Evolutionary conservation across 2,113 vertebrate species (phyloP).

Genomic region (Dermatemys mawii): DNA sequence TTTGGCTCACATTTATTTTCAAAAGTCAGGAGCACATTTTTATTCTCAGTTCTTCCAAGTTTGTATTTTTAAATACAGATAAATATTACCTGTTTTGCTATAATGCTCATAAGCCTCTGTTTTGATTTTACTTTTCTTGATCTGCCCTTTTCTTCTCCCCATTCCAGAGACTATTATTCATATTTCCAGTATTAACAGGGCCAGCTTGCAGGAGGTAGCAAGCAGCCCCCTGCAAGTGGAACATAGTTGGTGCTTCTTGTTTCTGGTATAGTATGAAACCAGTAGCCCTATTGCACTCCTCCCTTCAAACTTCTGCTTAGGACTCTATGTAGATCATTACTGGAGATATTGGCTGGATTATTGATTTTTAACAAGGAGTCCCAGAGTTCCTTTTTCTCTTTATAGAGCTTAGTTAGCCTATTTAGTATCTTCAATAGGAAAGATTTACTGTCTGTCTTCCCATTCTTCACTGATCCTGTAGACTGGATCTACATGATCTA

Average conservation of each 20-base stretch:
- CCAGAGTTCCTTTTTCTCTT: not conserved
- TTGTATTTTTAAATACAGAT: not conserved
- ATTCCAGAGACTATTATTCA: not conserved
- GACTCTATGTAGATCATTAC: not conserved
- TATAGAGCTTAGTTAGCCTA: not conserved
- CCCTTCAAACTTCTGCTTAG: not conserved
- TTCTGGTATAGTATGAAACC: not conserved
- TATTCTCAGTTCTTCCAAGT: not conserved
- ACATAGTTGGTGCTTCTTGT: not conserved
- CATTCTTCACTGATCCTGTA: not conserved
- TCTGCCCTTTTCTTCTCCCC: not conserved
- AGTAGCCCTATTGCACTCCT: rapidly evolving
- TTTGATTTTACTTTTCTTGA: not conserved
- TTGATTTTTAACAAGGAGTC: not conserved
- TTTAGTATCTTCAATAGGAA: conserved; percentile 23
- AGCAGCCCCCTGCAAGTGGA: not conserved
- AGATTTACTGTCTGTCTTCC: conserved; percentile 16
- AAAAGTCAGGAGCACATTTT: not conserved
- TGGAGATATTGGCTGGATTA: not conserved
- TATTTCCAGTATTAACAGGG: not conserved
- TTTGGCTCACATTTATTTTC: not conserved
- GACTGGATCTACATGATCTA: too few relatives aligned
- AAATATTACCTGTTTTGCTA: not conserved
- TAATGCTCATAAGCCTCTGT: not conserved
- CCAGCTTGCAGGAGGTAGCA: not conserved